Evolutionary conservation across 2,113 vertebrate species (phyloP), one percentile per base, ranked within the genome.

Genomic region (Papio anubis): DNA sequence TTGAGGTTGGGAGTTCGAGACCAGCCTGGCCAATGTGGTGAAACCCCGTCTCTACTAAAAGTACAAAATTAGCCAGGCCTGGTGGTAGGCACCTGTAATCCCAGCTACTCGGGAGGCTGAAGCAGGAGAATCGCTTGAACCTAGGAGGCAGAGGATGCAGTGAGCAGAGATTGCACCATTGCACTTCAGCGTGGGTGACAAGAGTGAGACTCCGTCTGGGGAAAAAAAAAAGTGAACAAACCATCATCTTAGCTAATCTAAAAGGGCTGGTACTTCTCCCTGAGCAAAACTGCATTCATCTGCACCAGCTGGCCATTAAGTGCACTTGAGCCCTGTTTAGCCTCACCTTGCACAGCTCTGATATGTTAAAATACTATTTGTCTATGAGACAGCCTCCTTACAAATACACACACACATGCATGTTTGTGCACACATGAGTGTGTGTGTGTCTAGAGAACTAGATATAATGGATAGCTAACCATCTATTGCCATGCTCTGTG

Each of bases 281-380:
- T 0, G 3, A 86, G 45, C 59, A 82, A 50, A 40, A 68, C 78
- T 32, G 61, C 8, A 30, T 38, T 91, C 25, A 16, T 38, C 30
- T n/a, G n/a, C 0, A 66, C 38, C 32, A 73, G 35, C 30, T 72
- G 17, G 17, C 32, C 75, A 64, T 79, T 27, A 61, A 80, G 27
- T n/a, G 2, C 25, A 32, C 4, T 66, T 20, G 66, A 81, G 40
- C 25, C 85, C 55, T 45, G 2, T 81, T 78, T 93, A 85, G 25
- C n/a, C 57, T 45, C 4, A 40, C 87, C 20, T 68, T 70, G 50
- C 21, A 76, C 81, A 52, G 64, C 50, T 79, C 40, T 78, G 48
- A 43, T 75, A 61, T 27, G n/a, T 81, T 83, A 50, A 85, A 95
- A 76, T 52, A 6, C 9, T 88, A 79, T 27, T 90, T 80, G 64